Base-by-base conservation (phyloP, 2,113 vertebrate species). In the Lophius piscatorius region DNA sequence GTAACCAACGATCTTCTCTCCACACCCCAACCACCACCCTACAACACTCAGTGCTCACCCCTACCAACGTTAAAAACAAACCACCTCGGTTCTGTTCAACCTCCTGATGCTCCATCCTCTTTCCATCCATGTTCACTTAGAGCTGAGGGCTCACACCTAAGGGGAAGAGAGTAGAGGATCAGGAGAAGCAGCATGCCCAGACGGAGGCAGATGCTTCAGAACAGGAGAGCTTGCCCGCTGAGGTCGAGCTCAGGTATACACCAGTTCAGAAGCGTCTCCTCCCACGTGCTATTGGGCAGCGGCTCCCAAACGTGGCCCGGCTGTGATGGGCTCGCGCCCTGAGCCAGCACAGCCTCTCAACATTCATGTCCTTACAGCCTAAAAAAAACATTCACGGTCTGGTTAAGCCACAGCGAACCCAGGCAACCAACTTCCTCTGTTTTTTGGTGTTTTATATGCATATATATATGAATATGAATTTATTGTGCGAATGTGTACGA, bases 381-480 rank as follows among this genome's bases (percentile, higher is more conserved):
- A 70, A 69, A 70, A n/a, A 63, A 80, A 76, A 83, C 82, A 80
- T 73, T 74, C 76, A 74, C 86, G 74, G 84, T 68, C 77, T 45
- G 78, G 65, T 64, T 89, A 86, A 86, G 56, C 67, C 71, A 88
- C 90, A 90, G 91, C 89, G 77, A 87, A 81, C 84, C 70, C 78
- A 72, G 71, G 69, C 89, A 83, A 84, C 46, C 84, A 67, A 74
- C 75, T 70, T 84, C 79, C 84, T 87, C 72, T 28, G 52, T 81
- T 89, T 73, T 88, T 90, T 88, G 87, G 87, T 91, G 89, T 92
- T 91, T 90, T 90, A 89, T 90, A 91, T 85, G 78, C 80, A 83
- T 89, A 89, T 83, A 86, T 87, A 89, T 88, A 89, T 86, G 78
- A 83, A 88, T 90, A 90, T 91, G 82, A 86, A 89, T 90, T 89